A percentile compares a stretch with the other conserved stretches of the same genome.
phyloP scores from a whole-genome alignment of 2,797 vertebrate species.

The Centropyge bicolor region DNA sequence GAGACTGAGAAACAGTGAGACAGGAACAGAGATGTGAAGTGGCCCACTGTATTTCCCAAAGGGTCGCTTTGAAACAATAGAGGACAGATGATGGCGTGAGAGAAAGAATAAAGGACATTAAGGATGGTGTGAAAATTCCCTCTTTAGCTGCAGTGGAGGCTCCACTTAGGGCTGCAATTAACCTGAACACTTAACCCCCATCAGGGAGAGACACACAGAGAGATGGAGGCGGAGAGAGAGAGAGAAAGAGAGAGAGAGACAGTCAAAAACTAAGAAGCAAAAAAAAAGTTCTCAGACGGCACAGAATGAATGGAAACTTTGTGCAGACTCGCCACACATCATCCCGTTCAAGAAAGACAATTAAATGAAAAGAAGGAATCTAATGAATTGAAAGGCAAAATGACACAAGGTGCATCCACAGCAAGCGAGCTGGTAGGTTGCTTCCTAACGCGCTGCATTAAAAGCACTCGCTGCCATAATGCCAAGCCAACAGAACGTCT shows the following conservation, averaged over 20 bases:
- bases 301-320: constrained; percentile 18
- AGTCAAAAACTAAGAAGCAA: constrained; percentile 15
- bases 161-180: constrained; percentile 77
- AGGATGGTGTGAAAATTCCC: constrained; percentile 61
- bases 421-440: background rate
- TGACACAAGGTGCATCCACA: constrained; percentile 11
- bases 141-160: constrained; percentile 60
- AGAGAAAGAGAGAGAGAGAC: constrained; percentile 34
- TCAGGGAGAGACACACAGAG: constrained; percentile 52
- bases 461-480: constrained; percentile 33
- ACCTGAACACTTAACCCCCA: constrained; percentile 78
- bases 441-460: constrained; percentile 31
- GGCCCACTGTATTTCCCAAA: constrained; percentile 50
- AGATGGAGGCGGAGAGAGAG: constrained; percentile 14
- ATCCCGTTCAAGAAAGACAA: background rate
- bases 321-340: background rate
- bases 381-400: constrained; percentile 21
- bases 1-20: constrained; percentile 13
- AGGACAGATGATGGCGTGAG: constrained; percentile 57
- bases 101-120: constrained; percentile 65
- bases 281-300: background rate
- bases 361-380: constrained; percentile 7
- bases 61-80: constrained; percentile 66
- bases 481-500: constrained; percentile 42
- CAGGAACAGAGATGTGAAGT: constrained; percentile 27